Evolutionary conservation across 2,113 vertebrate species (phyloP), one percentile per base, ranked within the genome.

Genomic region (Paralichthys olivaceus): DNA sequence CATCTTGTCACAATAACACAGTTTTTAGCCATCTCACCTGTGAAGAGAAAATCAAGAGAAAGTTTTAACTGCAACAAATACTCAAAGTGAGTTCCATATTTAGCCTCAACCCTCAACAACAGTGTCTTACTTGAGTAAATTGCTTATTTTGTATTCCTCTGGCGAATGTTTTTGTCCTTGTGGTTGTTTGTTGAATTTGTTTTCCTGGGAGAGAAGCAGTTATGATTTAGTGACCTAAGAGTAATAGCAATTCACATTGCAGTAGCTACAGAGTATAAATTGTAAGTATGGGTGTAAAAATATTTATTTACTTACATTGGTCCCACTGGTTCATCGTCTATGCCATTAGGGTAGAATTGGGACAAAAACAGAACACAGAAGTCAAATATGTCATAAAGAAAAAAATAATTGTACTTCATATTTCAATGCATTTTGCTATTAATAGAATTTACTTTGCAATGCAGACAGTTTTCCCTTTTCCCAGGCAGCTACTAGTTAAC

Each of bases 121-220:
- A 75, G 76, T 88, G 65, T 84, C 91, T 90, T 87, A 91, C 91
- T 83, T 88, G 77, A 84, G 83, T 85, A 75, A 54, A 90, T 89
- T 83, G 81, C 85, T 93, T 92, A 99, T 94, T 99, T 99, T 91
- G 95, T 96, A 94, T 98, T 99, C 95, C 98, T 96, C 95, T 99
- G 98, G 86, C 98, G 97, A 92, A 99, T 94, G 93, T 97, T 99
- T 96, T 99, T 99, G 93, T 99, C 97, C 96, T 99, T 99, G 92
- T 99, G 97, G 94, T 99, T 99, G 95, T 99, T 99, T 92, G 98
- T 99, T 85, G 97, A 99, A 94, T 99, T 99, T 81, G 96, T 98
- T 97, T 99, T 99, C 95, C 98, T 99, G 57, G 63, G 77, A 82
- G 72, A 82, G 40, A 87, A 90, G 47, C 22, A 83, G 56, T 69